These are phyloP conservation scores for Corvus cornix DNA, from an alignment of 2,113 vertebrate genomes.

Conservation along the genomic window DNA sequence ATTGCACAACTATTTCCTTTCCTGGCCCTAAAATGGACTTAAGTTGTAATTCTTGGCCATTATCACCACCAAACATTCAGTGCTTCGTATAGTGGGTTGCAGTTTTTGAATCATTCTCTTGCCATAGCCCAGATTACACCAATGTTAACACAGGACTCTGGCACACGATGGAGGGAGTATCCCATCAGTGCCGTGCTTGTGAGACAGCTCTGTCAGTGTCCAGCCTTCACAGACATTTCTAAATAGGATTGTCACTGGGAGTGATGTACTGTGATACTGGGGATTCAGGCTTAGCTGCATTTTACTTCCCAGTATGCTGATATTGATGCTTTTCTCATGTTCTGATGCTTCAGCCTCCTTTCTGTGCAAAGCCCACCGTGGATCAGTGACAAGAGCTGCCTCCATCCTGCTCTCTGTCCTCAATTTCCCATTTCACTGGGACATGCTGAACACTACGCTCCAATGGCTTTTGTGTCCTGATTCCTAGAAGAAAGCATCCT, in stretches of 20 bases:
- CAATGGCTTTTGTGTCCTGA: neutral
- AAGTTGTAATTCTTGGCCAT: constrained; percentile 44
- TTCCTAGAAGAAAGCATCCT: constrained; percentile 57
- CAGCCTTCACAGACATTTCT: neutral
- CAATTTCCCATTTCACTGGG: neutral
- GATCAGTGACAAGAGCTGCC: neutral
- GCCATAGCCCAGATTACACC: neutral
- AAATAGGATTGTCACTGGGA: neutral
- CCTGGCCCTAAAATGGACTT: neutral
- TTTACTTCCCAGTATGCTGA: neutral
- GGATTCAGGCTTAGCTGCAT: neutral
- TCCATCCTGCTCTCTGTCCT: neutral
- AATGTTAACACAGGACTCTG: neutral
- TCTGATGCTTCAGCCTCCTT: neutral
- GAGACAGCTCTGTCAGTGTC: neutral
- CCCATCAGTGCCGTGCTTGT: neutral
- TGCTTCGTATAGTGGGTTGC: neutral
- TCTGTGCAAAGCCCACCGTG: neutral
- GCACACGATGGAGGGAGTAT: neutral
- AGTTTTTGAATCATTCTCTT: neutral
- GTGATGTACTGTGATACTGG: neutral
- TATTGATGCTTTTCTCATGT: neutral
- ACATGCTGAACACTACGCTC: neutral
- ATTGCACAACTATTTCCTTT: constrained; percentile 49
- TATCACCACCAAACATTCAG: neutral